These are phyloP conservation scores for Pedetes capensis DNA, from an alignment of 2,113 vertebrate species.

Conservation along the genomic window DNA sequence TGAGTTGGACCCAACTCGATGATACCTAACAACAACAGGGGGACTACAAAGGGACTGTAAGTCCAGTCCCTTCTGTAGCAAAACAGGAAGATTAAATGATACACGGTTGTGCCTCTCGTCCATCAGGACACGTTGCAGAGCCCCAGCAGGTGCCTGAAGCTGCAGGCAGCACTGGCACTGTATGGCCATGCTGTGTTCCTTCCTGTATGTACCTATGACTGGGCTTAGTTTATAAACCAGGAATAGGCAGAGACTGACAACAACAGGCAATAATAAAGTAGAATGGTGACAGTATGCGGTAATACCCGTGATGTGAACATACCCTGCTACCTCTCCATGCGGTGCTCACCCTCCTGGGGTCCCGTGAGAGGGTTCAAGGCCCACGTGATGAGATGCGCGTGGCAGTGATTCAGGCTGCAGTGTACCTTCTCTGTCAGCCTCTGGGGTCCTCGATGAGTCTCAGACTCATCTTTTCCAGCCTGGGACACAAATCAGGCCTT, in stretches of 20 bases:
- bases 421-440: neutral
- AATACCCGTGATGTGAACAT: neutral
- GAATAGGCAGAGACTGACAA: neutral
- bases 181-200: neutral
- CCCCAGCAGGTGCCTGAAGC: neutral
- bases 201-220: neutral
- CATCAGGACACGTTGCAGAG: neutral
- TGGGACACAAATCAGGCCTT: neutral
- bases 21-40: no score
- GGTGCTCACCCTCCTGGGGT: neutral
- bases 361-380: neutral
- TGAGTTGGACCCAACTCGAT: no score
- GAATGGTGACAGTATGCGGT: neutral
- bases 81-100: neutral
- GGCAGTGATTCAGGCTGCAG: neutral
- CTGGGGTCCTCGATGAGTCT: neutral
- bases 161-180: neutral
- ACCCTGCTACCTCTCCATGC: no score
- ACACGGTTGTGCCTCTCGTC: neutral
- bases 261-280: neutral
- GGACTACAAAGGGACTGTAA: no score
- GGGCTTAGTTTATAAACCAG: neutral
- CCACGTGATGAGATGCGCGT: neutral
- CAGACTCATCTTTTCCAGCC: neutral
- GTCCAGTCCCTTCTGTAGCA: neutral